Evolutionary conservation across 2,888 invertebrate species (phyloP).

Genomic region (Diploptera punctata): DNA sequence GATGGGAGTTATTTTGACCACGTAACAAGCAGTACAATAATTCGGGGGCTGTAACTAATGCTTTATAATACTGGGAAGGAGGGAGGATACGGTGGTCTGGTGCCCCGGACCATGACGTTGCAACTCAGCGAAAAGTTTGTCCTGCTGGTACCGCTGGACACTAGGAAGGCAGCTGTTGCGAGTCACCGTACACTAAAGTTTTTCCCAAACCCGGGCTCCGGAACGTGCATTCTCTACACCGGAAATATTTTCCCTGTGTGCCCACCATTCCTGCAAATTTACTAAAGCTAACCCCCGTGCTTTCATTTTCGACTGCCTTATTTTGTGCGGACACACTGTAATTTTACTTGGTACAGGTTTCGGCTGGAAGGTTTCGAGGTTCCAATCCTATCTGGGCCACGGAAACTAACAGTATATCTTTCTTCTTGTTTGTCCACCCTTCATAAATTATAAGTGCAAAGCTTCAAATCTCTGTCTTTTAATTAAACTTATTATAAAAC

Average conservation of each 20-base stretch:
- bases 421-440: too few species aligned
- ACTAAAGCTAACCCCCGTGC: too few species aligned
- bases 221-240: background rate
- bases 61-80: conserved; percentile 17
- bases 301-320: too few species aligned
- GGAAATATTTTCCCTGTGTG: conserved; percentile 17
- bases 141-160: background rate
- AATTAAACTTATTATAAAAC: too few species aligned
- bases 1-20: background rate
- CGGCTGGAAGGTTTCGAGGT: too few species aligned
- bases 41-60: conserved; percentile 19
- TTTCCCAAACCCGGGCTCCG: background rate
- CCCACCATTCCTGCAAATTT: background rate
- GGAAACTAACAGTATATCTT: too few species aligned
- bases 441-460: too few species aligned
- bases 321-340: too few species aligned
- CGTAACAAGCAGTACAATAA: conserved; percentile 16
- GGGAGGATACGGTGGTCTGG: conserved; percentile 7
- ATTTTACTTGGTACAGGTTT: too few species aligned
- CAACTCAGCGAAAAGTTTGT: conserved; percentile 14
- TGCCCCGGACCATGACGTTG: background rate
- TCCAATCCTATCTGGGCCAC: too few species aligned
- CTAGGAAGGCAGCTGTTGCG: background rate
- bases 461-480: too few species aligned
- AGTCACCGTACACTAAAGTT: background rate